phyloP scores from a whole-genome alignment of 2,113 vertebrate genomes.

The Todiramphus saurophagus region DNA sequence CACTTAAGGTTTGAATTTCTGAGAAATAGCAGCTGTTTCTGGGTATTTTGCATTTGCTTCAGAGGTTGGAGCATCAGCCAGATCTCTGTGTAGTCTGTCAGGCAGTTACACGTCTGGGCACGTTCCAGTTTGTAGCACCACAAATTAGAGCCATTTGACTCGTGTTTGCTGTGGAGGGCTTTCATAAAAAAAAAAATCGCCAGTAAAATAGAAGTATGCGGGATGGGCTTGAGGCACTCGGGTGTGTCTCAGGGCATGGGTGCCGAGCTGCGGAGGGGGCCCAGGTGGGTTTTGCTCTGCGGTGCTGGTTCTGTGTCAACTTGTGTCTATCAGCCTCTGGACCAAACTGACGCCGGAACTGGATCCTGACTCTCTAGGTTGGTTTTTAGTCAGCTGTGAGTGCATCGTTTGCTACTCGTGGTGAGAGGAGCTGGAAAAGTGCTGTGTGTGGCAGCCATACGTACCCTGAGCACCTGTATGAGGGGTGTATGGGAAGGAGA shows the following conservation, averaged over 20 bases:
- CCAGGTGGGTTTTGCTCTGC: not conserved
- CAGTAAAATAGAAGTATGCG: not conserved
- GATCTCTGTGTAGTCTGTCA: constrained; percentile 48
- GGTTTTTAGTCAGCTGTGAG: not conserved
- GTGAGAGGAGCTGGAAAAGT: not conserved
- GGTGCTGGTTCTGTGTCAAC: not conserved
- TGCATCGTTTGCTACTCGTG: not conserved
- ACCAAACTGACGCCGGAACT: not conserved
- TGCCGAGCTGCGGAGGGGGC: not conserved
- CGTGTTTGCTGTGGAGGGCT: not conserved
- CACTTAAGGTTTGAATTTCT: constrained; percentile 7
- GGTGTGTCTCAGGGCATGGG: fast-evolving
- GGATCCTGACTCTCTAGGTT: not conserved
- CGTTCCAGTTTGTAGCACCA: constrained; percentile 38
- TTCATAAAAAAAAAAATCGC: not conserved
- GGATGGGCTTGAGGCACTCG: fast-evolving
- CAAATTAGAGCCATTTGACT: constrained; percentile 44
- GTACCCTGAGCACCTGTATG: not conserved
- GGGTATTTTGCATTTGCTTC: constrained; percentile 49
- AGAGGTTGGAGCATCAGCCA: not conserved
- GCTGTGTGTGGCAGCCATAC: not conserved
- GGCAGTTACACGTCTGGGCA: constrained; percentile 49
- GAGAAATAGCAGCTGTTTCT: constrained; percentile 28
- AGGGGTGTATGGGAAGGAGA: not conserved
- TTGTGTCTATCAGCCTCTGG: not conserved